Base-by-base conservation (phyloP, 2,113 vertebrate genomes). In the Apeltes quadracus region DNA sequence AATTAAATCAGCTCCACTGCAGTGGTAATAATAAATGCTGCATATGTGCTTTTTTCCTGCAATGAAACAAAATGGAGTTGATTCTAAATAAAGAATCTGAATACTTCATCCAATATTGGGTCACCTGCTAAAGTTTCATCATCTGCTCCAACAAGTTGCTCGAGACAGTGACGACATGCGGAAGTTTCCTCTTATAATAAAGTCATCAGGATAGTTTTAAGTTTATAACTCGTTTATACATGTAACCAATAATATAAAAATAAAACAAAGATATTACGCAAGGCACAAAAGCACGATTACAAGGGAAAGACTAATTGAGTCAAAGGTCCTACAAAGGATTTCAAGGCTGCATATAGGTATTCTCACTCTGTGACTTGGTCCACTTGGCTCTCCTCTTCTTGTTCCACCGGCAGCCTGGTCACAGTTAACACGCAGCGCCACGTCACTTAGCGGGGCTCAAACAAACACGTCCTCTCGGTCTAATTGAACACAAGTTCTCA, bases 291-390 rank as follows among this genome's bases (percentile, higher is more conserved):
- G 51, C 29, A 58, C 22, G 14, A 53, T 29, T 0, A 55, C n/a
- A 29, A 2, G 56, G 50, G 32, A 67, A 55, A 27, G 53, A 32
- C 46, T 34, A n/a, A 22, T 7, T 29, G 16, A 10, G 20, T 27
- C 44, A 2, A 64, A 32, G 16, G 27, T 70, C 15, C 23, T 36
- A 64, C 23, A 53, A 39, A 6, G 0, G 20, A 65, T 4, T 51
- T 51, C 14, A 25, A 56, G 29, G 46, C 2, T 43, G 10, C 36
- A 22, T 13, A 2, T 56, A 22, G 74, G 44, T 11, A 0, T 63
- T 89, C 94, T 94, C 92, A 95, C 94, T 87, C 83, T 20, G 64
- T 2, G 0, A 34, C 72, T 9, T 85, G 48, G 2, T 90, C 88
- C 54, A 39, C 61, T 55, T 87, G 67, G 15, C 56, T 76, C 1